Conservation (phyloP, 92 coral and sea anemone genomes). For the Pocillopora grandis region DNA sequence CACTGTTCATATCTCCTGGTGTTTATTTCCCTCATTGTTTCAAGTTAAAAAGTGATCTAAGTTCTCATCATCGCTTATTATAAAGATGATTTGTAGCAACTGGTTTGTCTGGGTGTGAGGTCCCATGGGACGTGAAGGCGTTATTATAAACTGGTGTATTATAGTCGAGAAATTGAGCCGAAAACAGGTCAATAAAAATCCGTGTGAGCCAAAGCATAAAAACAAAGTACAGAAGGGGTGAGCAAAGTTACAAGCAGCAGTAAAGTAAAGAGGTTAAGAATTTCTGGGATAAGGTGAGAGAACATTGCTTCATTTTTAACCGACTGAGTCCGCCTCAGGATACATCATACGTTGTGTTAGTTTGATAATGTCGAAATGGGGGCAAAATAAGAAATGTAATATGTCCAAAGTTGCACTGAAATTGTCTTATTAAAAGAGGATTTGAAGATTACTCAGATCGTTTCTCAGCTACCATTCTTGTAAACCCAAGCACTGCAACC, state of each 20-base stretch:
- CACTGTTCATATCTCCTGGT: not conserved
- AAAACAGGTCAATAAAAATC: conserved; percentile 1
- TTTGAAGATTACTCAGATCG: not conserved
- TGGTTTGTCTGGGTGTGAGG: conserved; percentile 56
- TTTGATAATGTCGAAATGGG: no score
- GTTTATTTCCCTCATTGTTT: not conserved
- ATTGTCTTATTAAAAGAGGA: not conserved
- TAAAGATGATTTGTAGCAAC: not conserved
- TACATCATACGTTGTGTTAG: no score
- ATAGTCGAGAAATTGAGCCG: conserved; percentile 17
- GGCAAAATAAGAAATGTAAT: not conserved
- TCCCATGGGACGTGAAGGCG: conserved; percentile 50
- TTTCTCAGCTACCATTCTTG: not conserved
- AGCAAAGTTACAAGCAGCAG: not conserved
- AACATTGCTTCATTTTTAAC: no score
- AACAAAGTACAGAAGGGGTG: not conserved
- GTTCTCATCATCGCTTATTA: conserved; percentile 4
- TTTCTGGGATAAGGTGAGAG: not conserved
- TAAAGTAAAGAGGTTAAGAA: not conserved
- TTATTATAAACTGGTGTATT: not conserved
- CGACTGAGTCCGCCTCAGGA: no score
- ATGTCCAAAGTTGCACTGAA: not conserved
- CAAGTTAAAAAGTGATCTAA: not conserved
- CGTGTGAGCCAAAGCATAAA: not conserved
- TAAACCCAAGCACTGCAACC: not conserved